Percentiles rank a stretch among this genome's conserved stretches.
phyloP scores from a whole-genome alignment of 30 jellyfish, hydroid and myxozoan genomes.

The Clytia hemisphaerica region DNA sequence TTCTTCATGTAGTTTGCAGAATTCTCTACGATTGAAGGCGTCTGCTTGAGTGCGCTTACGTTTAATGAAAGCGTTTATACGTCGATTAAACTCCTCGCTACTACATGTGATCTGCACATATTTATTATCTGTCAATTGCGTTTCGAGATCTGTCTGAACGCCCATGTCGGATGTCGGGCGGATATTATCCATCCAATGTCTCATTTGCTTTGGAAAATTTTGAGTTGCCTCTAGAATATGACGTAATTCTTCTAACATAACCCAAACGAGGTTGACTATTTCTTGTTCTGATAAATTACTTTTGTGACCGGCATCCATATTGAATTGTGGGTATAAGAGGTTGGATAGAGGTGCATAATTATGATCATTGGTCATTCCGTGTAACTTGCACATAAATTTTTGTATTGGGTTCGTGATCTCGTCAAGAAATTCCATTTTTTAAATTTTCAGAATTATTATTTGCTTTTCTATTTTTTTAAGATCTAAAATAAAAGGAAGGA shows the following conservation, averaged over 20 bases:
- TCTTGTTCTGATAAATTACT: slow-evolving; percentile 16
- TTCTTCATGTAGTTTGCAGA: slow-evolving; percentile 53
- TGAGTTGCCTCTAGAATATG: slow-evolving; percentile 10
- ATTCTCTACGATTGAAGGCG: slow-evolving; percentile 75
- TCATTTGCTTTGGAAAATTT: slow-evolving; percentile 27
- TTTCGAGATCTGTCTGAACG: slow-evolving; percentile 24
- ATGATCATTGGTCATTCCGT: slow-evolving; percentile 25
- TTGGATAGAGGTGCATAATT: slow-evolving; percentile 18
- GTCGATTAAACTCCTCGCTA: slow-evolving; percentile 51
- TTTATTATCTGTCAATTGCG: slow-evolving; percentile 23
- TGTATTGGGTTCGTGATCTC: slow-evolving; percentile 2
- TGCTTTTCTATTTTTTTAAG: neutral
- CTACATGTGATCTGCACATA: slow-evolving; percentile 37
- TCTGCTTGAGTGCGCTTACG: slow-evolving; percentile 76
- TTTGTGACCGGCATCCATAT: neutral
- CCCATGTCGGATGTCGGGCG: slow-evolving; percentile 30
- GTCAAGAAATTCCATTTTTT: neutral
- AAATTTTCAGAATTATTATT: neutral
- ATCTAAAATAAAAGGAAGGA: neutral
- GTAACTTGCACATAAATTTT: slow-evolving; percentile 29
- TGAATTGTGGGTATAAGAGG: slow-evolving; percentile 1
- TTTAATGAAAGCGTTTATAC: slow-evolving; percentile 59
- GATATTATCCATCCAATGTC: slow-evolving; percentile 29
- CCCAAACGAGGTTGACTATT: slow-evolving; percentile 19
- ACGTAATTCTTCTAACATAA: slow-evolving; percentile 24